These are phyloP conservation scores for Scrobipalpa costella DNA, from an alignment of 2,888 invertebrate species.

Conservation along the genomic window DNA sequence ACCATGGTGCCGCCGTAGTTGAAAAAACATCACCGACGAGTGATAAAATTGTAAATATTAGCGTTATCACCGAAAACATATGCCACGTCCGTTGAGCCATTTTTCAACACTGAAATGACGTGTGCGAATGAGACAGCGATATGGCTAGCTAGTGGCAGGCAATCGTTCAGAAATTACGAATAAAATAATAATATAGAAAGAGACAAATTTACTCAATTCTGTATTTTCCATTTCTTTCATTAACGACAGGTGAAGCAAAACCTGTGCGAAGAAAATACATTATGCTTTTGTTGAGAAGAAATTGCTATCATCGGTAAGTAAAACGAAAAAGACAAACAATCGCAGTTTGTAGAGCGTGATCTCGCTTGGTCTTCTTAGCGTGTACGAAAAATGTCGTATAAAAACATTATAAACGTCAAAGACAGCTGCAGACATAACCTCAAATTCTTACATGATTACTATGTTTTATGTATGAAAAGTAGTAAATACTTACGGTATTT, in stretches of 20 bases:
- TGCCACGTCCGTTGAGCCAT: slow-evolving; percentile 80
- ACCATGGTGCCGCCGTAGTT: slow-evolving; percentile 86
- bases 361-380: not conserved
- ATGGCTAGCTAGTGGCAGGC: not conserved
- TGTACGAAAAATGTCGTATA: not conserved
- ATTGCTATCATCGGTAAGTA: not conserved
- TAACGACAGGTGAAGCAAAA: not conserved
- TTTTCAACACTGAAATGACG: slow-evolving; percentile 43
- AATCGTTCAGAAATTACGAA: not conserved
- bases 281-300: not conserved
- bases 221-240: not conserved
- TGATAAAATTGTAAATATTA: slow-evolving; percentile 77
- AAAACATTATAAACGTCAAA: slow-evolving; percentile 9
- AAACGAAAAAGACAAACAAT: not conserved
- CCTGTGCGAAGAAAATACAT: not conserved
- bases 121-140: slow-evolving; percentile 28
- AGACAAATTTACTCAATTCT: not conserved
- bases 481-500: not conserved
- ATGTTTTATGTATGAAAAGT: slow-evolving; percentile 16
- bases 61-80: slow-evolving; percentile 67
- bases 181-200: not conserved
- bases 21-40: slow-evolving; percentile 74
- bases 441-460: slow-evolving; percentile 10
- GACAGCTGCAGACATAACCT: slow-evolving; percentile 21
- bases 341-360: not conserved